Evolutionary conservation across 2,888 invertebrate species (phyloP).

Genomic region (Didymodactylos carnosus): DNA sequence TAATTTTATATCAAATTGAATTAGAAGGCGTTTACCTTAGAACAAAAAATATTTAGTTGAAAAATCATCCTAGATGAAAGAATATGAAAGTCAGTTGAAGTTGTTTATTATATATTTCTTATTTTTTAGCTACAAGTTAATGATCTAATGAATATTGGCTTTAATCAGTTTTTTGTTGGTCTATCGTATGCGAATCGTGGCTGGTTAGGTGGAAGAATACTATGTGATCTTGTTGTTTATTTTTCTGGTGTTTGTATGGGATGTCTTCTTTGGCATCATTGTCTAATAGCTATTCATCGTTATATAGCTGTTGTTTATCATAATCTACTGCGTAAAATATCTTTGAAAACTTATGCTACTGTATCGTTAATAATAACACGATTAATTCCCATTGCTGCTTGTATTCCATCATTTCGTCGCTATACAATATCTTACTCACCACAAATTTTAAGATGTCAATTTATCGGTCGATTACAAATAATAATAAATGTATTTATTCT

Average conservation of each 20-base stretch:
- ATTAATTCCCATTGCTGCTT: constrained; percentile 5
- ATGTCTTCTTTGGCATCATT: constrained; percentile 13
- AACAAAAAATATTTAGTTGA: too few species aligned
- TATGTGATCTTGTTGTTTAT: constrained; percentile 10
- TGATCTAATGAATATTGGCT: constrained; percentile 12
- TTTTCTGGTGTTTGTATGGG: constrained; percentile 8
- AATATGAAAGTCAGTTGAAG: too few species aligned
- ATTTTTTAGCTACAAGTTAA: constrained; percentile 2
- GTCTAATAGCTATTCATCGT: constrained; percentile 10
- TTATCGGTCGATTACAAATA: constrained; percentile 3
- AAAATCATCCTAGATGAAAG: too few species aligned
- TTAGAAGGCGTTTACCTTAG: too few species aligned
- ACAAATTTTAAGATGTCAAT: constrained; percentile 2
- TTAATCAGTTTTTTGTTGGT: constrained; percentile 14
- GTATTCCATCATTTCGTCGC: constrained; percentile 6
- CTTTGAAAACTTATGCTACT: constrained; percentile 2
- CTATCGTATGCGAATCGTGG: constrained; percentile 6
- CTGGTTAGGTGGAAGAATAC: constrained; percentile 1
- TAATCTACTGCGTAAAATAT: constrained; percentile 1
- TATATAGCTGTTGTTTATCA: constrained; percentile 7
- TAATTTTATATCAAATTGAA: too few species aligned
- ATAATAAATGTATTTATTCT: constrained; percentile 4
- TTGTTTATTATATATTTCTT: not conserved
- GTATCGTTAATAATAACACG: constrained; percentile 5
- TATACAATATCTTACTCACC: constrained; percentile 1